A percentile compares a stretch with the other conserved stretches of the same genome.
Evolutionary conservation across 1,140 invertebrate genomes (phyloP).

Genomic region (Ceratosolen solmsi): DNA sequence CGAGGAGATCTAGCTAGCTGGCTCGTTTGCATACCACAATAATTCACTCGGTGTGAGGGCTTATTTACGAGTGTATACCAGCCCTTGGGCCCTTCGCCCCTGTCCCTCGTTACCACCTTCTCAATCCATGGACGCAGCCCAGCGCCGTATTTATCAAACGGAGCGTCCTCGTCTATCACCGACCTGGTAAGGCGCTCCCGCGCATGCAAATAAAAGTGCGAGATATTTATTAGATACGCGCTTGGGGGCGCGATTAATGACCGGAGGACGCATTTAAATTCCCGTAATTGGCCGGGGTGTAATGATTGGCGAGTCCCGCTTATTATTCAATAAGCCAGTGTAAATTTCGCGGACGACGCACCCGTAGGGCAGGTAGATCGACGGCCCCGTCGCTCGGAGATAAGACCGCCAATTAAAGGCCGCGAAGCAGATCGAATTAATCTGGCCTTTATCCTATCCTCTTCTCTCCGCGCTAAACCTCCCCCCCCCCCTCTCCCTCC

Average conservation of each 20-base stretch:
- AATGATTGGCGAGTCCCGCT: neutral
- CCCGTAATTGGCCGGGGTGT: neutral
- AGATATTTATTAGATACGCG: neutral
- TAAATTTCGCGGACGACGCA: constrained; percentile 1
- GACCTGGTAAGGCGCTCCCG: neutral
- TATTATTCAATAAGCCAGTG: constrained; percentile 25
- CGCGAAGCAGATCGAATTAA: constrained; percentile 3
- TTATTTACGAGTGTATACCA: constrained; percentile 13
- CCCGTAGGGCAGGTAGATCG: neutral
- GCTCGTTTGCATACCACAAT: neutral
- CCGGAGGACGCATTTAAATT: neutral
- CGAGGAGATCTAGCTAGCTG: no score
- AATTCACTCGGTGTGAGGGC: neutral
- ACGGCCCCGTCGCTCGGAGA: neutral
- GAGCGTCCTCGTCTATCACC: neutral
- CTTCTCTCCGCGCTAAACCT: no score
- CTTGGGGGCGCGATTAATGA: neutral
- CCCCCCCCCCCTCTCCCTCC: neutral
- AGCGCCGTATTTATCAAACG: no score
- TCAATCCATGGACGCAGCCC: no score
- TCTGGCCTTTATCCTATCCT: neutral
- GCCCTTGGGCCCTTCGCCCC: neutral
- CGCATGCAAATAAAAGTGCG: neutral
- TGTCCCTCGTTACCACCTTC: no score
- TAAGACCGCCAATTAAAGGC: constrained; percentile 6